Percentiles rank a stretch among this genome's conserved stretches.
Evolutionary conservation across 2,113 vertebrate species (phyloP).

Genomic region (Chauna torquata): DNA sequence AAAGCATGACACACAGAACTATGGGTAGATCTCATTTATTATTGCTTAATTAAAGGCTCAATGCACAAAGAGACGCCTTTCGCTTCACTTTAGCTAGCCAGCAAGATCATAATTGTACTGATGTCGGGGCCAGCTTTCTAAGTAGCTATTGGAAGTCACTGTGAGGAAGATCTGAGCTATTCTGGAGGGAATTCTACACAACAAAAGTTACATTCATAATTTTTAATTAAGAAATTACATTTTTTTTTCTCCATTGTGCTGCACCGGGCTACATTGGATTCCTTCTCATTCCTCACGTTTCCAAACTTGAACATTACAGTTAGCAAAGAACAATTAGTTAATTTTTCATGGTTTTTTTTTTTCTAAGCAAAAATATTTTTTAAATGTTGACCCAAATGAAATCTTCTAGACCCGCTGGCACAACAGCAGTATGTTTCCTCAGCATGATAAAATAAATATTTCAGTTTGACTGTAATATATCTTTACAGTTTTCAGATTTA

Average conservation of each 20-base stretch:
- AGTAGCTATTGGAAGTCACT: slow-evolving; percentile 63
- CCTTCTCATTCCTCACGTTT: not conserved
- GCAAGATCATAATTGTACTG: slow-evolving; percentile 58
- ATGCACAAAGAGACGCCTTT: slow-evolving; percentile 62
- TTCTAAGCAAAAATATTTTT: not conserved
- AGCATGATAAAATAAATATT: not conserved
- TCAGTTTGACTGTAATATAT: not conserved
- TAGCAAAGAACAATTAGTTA: not conserved
- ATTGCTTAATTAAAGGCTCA: slow-evolving; percentile 72
- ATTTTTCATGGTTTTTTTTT: not conserved
- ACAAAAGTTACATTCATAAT: slow-evolving; percentile 70
- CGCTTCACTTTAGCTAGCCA: slow-evolving; percentile 46
- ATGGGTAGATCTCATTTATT: slow-evolving; percentile 70
- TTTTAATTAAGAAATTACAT: slow-evolving; percentile 71
- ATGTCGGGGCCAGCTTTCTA: slow-evolving; percentile 59
- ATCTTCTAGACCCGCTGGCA: not conserved
- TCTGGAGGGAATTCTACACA: slow-evolving; percentile 60
- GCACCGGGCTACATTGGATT: not conserved
- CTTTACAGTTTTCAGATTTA: not conserved
- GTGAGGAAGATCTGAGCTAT: slow-evolving; percentile 41
- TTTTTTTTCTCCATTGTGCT: not conserved
- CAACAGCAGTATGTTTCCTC: not conserved
- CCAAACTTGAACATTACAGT: not conserved
- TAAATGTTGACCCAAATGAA: not conserved
- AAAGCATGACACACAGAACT: slow-evolving; percentile 39